Evolutionary conservation across 2,113 vertebrate species (phyloP), one percentile per base, ranked within the genome.

Genomic region (Rutilus rutilus): DNA sequence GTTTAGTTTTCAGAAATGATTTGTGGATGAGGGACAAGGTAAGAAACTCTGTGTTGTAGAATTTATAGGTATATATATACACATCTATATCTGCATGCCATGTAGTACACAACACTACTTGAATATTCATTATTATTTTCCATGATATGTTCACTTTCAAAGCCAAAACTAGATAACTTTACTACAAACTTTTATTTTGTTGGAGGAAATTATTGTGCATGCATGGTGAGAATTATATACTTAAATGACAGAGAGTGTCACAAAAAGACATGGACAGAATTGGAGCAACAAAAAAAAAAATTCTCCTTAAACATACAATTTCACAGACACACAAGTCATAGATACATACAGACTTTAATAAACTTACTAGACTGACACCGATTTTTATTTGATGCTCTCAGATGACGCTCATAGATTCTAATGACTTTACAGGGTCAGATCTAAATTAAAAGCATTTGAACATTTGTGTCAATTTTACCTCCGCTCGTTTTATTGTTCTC

Each of bases 361-460:
- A 80, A 62, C 57, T 80, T 62, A 2, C 3, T 79, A 79, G 36
- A 62, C 57, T 62, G 78, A 6, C 33, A 45, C 36, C 0, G 5
- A 23, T 33, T 79, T 79, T 79, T 23, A 76, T 57, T 12, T 79
- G 23, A 64, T 62, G 7, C 59, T 64, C 45, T 67, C 60, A 82
- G 17, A 6, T 87, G 39, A 21, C 6, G 19, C 47, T 47, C 23
- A 67, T 15, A 47, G 57, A 30, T 78, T 84, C 11, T 10, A 78
- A 87, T 78, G 52, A 60, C 30, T 52, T 74, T 71, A n/a, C 30
- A 67, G 62, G 45, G 67, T 85, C 78, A 57, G 19, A 73, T 84
- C 76, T 27, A 57, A 50, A 69, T 54, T n/a, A 39, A 59, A 84
- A 62, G 42, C 76, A 65, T 80, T 69, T 52, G 3, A 62, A 79